A percentile compares a stretch with the other conserved stretches of the same genome.
Conservation (phyloP, 2,113 vertebrate species). For the Chunga burmeisteri region DNA sequence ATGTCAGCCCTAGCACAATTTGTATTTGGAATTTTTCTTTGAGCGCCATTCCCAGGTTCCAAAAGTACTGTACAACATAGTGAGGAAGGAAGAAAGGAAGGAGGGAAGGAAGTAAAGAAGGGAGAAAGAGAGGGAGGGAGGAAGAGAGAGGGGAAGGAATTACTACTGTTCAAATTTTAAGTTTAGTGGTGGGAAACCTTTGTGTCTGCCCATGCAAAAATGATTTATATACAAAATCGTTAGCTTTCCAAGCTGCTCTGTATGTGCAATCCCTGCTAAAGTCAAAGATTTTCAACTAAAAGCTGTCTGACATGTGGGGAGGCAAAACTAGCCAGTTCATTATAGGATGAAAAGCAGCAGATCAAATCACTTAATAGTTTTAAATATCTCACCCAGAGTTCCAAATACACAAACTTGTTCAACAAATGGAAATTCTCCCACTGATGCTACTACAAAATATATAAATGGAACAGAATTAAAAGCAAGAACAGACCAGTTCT, state of each 20-base stretch:
- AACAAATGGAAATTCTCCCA: not conserved
- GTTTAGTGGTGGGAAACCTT: not conserved
- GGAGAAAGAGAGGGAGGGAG: not conserved
- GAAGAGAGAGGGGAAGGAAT: not conserved
- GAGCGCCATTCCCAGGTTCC: not conserved
- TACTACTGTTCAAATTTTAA: not conserved
- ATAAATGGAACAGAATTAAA: not conserved
- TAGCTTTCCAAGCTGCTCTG: not conserved
- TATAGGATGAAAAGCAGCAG: not conserved
- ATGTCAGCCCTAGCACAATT: not conserved
- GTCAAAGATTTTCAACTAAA: not conserved
- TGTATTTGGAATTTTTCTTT: not conserved
- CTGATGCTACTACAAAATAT: not conserved
- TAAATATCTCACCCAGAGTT: not conserved
- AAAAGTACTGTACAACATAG: not conserved
- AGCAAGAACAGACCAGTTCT: not conserved
- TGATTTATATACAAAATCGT: fast-evolving
- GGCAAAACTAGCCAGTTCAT: not conserved
- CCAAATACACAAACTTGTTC: not conserved
- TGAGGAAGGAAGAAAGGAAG: not conserved
- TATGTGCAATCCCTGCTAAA: not conserved
- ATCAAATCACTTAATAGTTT: not conserved
- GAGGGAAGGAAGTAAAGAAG: not conserved
- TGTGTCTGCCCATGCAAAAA: not conserved
- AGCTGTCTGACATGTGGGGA: not conserved